Percentiles rank a stretch among this genome's conserved stretches.
Conservation (phyloP, 2,113 vertebrate species). For the Malurus cyaneus region DNA sequence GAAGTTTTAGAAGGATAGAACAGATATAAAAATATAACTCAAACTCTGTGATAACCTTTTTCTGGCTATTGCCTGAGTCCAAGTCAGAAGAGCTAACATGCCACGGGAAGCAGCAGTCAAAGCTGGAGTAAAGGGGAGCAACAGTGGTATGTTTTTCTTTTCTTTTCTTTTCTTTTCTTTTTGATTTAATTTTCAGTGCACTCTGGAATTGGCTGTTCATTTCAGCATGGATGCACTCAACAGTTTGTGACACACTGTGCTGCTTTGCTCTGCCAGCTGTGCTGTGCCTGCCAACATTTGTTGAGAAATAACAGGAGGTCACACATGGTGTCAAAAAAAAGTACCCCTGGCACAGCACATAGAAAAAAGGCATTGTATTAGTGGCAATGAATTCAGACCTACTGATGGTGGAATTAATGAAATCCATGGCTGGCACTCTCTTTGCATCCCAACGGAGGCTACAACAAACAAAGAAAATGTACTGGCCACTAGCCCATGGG, state of each 20-base stretch:
- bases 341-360: conserved; percentile 56
- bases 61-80: background rate
- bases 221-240: conserved; percentile 71
- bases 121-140: background rate
- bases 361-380: conserved; percentile 73
- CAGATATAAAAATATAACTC: background rate
- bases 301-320: conserved; percentile 73
- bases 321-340: conserved; percentile 63
- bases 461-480: conserved; percentile 35
- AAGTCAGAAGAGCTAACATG: background rate
- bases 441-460: background rate
- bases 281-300: conserved; percentile 67
- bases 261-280: conserved; percentile 55
- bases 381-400: conserved; percentile 70
- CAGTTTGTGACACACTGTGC: conserved; percentile 55
- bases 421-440: conserved; percentile 60
- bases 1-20: background rate
- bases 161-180: background rate
- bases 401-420: conserved; percentile 74
- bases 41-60: background rate
- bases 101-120: background rate
- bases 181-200: background rate
- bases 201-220: conserved; percentile 51
- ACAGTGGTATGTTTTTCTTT: background rate
- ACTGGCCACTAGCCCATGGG: conserved; percentile 40